A percentile compares a stretch with the other conserved stretches of the same genome.
phyloP scores from a whole-genome alignment of 2,797 vertebrate genomes.

The Trematomus bernacchii region DNA sequence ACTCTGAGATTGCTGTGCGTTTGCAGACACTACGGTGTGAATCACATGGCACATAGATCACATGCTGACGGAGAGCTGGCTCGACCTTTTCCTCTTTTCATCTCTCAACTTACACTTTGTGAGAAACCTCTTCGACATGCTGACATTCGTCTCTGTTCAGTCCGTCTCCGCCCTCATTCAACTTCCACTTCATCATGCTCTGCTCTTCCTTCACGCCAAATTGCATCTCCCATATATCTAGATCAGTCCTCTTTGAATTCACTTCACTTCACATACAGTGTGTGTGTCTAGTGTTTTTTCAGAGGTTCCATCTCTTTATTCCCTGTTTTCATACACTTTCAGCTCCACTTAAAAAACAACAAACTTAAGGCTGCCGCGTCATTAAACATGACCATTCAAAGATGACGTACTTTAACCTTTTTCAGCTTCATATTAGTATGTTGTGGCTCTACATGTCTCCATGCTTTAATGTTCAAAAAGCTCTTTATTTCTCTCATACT shows the following conservation, averaged over 20 bases:
- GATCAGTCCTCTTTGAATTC: constrained; percentile 14
- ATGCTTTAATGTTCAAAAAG: no score
- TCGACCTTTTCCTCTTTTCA: constrained; percentile 35
- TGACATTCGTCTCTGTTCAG: constrained; percentile 10
- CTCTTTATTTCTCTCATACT: no score
- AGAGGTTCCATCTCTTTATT: not conserved
- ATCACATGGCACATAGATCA: constrained; percentile 15
- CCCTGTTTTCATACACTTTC: not conserved
- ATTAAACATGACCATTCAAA: not conserved
- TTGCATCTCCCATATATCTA: constrained; percentile 7
- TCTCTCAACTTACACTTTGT: constrained; percentile 13
- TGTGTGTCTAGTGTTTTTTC: not conserved
- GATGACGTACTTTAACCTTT: no score
- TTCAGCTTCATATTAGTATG: no score
- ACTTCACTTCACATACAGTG: constrained; percentile 12
- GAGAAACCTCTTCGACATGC: constrained; percentile 14
- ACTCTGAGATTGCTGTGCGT: not conserved
- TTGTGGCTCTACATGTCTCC: no score
- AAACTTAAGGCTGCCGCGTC: not conserved
- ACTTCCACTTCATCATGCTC: constrained; percentile 31
- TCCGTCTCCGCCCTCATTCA: constrained; percentile 25
- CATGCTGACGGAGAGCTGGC: not conserved
- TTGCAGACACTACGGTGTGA: not conserved
- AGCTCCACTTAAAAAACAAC: not conserved
- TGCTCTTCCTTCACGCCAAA: constrained; percentile 14